Conservation (phyloP, 1,140 invertebrate species). For the Conus ventricosus region DNA sequence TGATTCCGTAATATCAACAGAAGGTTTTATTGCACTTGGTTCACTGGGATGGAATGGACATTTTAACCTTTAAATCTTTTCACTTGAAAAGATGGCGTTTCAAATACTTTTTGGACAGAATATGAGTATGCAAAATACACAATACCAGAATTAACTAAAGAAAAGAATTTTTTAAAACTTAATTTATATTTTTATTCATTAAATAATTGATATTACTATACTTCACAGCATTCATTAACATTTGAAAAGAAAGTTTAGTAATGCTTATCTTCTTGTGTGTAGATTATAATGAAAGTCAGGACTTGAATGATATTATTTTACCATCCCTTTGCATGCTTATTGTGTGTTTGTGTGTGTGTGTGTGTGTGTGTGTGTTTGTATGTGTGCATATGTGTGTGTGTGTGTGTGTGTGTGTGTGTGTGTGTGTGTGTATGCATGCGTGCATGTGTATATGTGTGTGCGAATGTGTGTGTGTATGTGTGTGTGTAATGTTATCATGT, state of each 20-base stretch:
- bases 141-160: too few species aligned
- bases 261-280: background rate
- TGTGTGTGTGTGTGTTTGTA: background rate
- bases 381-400: background rate
- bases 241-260: background rate
- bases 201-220: background rate
- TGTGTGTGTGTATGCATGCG: background rate
- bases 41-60: too few species aligned
- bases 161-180: too few species aligned
- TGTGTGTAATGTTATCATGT: background rate
- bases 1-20: too few species aligned
- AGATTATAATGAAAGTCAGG: background rate
- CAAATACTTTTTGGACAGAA: too few species aligned
- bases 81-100: too few species aligned
- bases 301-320: background rate
- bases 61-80: too few species aligned
- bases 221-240: background rate
- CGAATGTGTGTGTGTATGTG: constrained; percentile 5
- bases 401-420: background rate
- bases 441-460: background rate
- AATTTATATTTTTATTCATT: background rate
- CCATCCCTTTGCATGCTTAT: background rate
- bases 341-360: background rate
- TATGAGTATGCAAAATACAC: too few species aligned
- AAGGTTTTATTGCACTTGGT: too few species aligned